These are phyloP conservation scores for Holotrichia oblita DNA, from an alignment of 1,140 invertebrate species.

Conservation along the genomic window DNA sequence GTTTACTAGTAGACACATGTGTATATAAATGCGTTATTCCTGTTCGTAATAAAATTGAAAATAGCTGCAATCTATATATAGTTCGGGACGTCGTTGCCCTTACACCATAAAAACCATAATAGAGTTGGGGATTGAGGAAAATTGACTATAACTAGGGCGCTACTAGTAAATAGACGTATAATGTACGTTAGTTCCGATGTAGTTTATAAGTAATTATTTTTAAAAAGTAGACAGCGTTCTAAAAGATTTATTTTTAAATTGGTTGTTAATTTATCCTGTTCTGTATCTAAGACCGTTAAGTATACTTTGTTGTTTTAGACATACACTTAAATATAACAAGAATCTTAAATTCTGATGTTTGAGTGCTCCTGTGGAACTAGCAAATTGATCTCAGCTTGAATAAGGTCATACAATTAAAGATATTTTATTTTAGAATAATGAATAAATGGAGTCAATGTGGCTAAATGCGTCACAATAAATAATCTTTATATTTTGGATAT, in stretches of 20 bases:
- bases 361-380: too few species aligned
- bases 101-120: constrained; percentile 28
- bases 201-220: background rate
- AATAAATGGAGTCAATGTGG: too few species aligned
- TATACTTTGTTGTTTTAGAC: too few species aligned
- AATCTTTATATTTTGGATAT: too few species aligned
- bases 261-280: too few species aligned
- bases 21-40: constrained; percentile 32
- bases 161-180: background rate
- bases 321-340: too few species aligned
- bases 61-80: constrained; percentile 27
- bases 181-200: background rate
- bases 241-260: constrained; percentile 1
- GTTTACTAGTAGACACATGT: constrained; percentile 4
- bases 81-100: constrained; percentile 17
- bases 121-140: constrained; percentile 1
- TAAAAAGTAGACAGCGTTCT: background rate
- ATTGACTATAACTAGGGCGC: constrained; percentile 20
- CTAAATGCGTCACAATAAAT: too few species aligned
- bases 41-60: constrained; percentile 36
- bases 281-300: too few species aligned
- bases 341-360: too few species aligned
- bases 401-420: too few species aligned
- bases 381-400: too few species aligned
- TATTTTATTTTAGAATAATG: too few species aligned